A percentile compares a stretch with the other conserved stretches of the same genome.
phyloP scores from a whole-genome alignment of 1,140 invertebrate genomes.

The Dolichoris vasculosae region DNA sequence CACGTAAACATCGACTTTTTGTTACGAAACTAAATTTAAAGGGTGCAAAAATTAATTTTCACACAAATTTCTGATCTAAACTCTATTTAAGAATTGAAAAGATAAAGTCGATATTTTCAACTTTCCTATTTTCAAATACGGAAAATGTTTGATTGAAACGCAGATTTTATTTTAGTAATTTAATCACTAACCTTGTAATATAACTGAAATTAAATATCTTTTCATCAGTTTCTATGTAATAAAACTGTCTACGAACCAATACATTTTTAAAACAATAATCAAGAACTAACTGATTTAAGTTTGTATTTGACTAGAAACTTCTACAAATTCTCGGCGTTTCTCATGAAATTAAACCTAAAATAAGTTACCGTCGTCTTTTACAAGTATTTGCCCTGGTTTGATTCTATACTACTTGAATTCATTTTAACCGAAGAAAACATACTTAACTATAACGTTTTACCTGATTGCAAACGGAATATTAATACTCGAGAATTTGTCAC shows the following conservation, averaged over 20 bases:
- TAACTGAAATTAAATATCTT: background rate
- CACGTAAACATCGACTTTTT: background rate
- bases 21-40: background rate
- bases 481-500: background rate
- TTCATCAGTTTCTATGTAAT: background rate
- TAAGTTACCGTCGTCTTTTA: background rate
- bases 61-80: background rate
- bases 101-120: background rate
- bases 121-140: background rate
- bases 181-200: background rate
- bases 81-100: background rate
- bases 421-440: background rate
- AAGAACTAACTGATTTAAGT: background rate
- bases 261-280: background rate
- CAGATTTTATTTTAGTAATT: background rate
- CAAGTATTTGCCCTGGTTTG: background rate
- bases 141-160: background rate
- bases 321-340: background rate
- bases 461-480: background rate
- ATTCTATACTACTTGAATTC: background rate
- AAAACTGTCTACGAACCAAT: background rate
- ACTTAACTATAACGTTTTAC: background rate
- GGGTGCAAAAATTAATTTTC: background rate
- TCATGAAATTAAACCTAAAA: constrained; percentile 4
- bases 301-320: background rate